Base-by-base conservation (phyloP, 2,888 invertebrate species). In the Spialia ferax region DNA sequence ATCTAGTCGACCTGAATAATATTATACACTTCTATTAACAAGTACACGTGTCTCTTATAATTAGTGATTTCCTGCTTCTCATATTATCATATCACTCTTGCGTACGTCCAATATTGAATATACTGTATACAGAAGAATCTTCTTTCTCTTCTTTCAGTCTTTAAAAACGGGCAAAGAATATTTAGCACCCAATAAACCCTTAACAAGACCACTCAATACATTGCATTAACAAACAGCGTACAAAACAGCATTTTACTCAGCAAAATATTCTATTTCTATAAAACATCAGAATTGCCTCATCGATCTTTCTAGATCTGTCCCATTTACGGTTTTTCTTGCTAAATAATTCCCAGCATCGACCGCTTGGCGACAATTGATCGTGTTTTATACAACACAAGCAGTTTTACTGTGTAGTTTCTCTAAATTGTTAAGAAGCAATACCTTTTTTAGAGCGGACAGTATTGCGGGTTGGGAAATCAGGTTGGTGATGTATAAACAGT, bases 271-370 rank as follows among this genome's bases (percentile, higher is more conserved):
- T 48, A n/a, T 6, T 23, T 23, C n/a, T 5, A 22, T 50, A 23
- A 26, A 59, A 59, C 50, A 65, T 20, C 7, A 29, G 60, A 52
- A 60, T 66, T 45, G 65, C 52, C 42, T 66, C 65, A 59, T 66
- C 32, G 26, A 35, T 66, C 65, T 66, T 60, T 35, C 38, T 15
- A 54, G 59, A 29, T 59, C 59, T 50, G 15, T 66, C 52, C 26
- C 22, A 52, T 42, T 42, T 59, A 60, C 35, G 52, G 26, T 50
- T 66, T 42, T 66, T 66, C 65, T 56, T 38, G 50, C 52, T 66
- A 60, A 66, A 66, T 66, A 66, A 66, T 66, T 66, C 59, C 42
- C 2, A 4, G 59, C 20, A 52, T 66, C 52, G 60, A 54, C 29
- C 38, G 42, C 18, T 50, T 32, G 42, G 60, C 20, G 52, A 22